Conservation (phyloP, 2,888 invertebrate genomes). For the Andricus quercusramuli region DNA sequence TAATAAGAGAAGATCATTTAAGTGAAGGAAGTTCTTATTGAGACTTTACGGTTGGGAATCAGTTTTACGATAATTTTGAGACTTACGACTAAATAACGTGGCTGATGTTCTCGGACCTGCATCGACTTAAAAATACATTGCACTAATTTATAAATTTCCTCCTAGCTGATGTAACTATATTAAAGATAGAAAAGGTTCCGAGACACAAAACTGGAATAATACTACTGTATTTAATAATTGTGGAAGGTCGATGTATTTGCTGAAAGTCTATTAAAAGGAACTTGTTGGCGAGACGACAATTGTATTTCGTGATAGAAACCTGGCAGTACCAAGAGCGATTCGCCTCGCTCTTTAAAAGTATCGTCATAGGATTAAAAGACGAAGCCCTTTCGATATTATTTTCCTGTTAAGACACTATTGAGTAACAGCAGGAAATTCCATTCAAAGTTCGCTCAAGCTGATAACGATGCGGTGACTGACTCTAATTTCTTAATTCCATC, state of each 20-base stretch:
- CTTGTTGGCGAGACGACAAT: neutral
- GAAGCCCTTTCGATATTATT: constrained; percentile 13
- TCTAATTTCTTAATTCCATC: constrained; percentile 24
- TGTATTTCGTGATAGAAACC: neutral
- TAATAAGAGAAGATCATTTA: neutral
- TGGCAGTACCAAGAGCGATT: constrained; percentile 19
- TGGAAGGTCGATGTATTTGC: neutral
- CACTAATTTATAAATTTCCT: neutral
- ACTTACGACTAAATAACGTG: too few relatives aligned
- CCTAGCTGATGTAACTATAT: neutral
- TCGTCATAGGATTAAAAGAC: constrained; percentile 12
- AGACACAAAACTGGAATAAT: neutral
- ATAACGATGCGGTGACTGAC: constrained; percentile 19
- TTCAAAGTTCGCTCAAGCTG: constrained; percentile 31
- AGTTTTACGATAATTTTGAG: too few relatives aligned
- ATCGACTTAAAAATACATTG: neutral
- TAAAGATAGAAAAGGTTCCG: neutral
- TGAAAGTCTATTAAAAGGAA: neutral
- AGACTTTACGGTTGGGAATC: neutral
- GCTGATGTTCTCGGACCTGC: neutral
- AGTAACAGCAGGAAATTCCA: constrained; percentile 30
- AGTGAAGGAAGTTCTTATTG: neutral
- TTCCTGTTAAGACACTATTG: constrained; percentile 13
- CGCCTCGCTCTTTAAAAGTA: constrained; percentile 5
- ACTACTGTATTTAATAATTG: neutral